Evolutionary conservation across 2,113 vertebrate species (phyloP), one percentile per base, ranked within the genome.

Genomic region (Tursiops truncatus): DNA sequence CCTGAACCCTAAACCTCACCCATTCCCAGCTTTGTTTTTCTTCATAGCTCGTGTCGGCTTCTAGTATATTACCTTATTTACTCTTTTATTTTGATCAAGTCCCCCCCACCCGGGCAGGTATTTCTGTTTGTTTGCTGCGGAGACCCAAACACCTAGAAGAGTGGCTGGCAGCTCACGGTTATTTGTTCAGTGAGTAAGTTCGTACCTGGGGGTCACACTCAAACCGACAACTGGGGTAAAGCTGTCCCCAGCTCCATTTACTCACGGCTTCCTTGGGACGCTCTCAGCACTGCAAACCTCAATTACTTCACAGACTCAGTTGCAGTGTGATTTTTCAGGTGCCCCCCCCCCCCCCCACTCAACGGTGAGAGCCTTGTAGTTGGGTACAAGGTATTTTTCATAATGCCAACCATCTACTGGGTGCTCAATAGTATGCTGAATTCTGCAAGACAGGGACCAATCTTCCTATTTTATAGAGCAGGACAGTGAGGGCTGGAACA

Each of bases 331-430:
- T n/a, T 25, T 47, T 7, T 17, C 9, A 20, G 8, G 25, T 11
- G 5, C 11, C 47, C 47, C 5, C 47, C 56, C 47, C 56, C n/a
- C 3, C 23, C 56, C 14, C 58, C 10, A 2, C 6, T 36, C 31
- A 3, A 18, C 4, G 2, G 6, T 3, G 17, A 53, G 17, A 38
- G 25, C 41, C 33, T 89, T 15, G 2, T 7, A 4, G 17, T 26
- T 31, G 60, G 12, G 38, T 13, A 50, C 58, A 20, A 53, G 44
- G 25, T 25, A 4, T 6, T 15, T 31, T 21, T 13, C 50, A 2
- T 14, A 13, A 68, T 4, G n/a, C 47, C 25, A 8, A 2, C 73
- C 4, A 1, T 36, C 3, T 8, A 1, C 38, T n/a, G 9, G 11
- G 25, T 13, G 6, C 23, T 38, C n/a, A 11, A 2, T 33, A 1